Conservation (phyloP, 1,140 invertebrate species). For the Chionoecetes opilio region DNA sequence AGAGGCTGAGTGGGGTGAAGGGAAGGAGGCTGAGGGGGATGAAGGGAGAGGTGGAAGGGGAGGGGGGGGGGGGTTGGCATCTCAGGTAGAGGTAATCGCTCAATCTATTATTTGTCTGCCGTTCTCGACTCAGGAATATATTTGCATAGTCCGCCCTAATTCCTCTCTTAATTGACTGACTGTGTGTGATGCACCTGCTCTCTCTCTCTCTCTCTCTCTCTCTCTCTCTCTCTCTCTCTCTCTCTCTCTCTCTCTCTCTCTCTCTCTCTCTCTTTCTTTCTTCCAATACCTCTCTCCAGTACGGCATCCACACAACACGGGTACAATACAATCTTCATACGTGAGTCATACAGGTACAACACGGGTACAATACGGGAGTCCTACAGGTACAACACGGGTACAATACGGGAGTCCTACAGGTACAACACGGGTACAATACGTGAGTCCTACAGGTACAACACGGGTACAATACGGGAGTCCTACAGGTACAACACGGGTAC, state of each 20-base stretch:
- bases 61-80: too few species aligned
- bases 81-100: constrained; percentile 15
- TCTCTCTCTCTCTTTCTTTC: constrained; percentile 33
- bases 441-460: too few species aligned
- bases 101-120: constrained; percentile 15
- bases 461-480: too few species aligned
- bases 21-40: neutral
- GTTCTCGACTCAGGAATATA: neutral
- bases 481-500: too few species aligned
- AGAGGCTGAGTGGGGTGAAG: too few species aligned
- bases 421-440: too few species aligned
- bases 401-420: too few species aligned
- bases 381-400: too few species aligned
- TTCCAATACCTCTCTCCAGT: neutral
- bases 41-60: neutral
- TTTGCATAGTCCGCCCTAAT: constrained; percentile 55
- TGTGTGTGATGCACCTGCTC: constrained; percentile 36
- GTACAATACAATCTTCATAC: too few species aligned
- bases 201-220: neutral
- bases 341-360: too few species aligned
- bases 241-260: neutral
- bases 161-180: constrained; percentile 60
- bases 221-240: neutral
- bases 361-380: too few species aligned
- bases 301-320: too few species aligned